phyloP scores from a whole-genome alignment of 1,140 invertebrate species.

The Stratiolaelaps scimitus region DNA sequence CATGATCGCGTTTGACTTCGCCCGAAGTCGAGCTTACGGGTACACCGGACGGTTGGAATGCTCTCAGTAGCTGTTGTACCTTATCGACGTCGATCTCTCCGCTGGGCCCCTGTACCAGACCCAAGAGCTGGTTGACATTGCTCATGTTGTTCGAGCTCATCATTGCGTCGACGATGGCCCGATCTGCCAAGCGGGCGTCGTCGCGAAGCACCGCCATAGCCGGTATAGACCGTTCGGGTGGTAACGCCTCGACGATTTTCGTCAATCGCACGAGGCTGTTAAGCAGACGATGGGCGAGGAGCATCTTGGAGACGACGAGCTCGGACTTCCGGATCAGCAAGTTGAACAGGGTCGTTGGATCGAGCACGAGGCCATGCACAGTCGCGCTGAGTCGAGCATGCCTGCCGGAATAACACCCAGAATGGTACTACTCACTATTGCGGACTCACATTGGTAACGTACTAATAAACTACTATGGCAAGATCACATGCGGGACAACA shows the following conservation, averaged over 20 bases:
- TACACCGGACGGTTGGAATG: neutral
- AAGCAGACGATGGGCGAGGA: constrained; percentile 7
- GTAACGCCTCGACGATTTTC: constrained; percentile 7
- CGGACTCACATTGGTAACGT: neutral
- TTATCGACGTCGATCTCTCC: constrained; percentile 5
- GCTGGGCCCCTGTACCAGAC: neutral
- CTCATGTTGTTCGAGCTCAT: neutral
- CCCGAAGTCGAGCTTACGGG: neutral
- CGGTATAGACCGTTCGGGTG: neutral
- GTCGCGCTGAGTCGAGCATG: neutral
- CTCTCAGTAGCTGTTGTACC: neutral
- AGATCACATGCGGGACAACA: neutral
- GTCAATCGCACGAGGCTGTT: neutral
- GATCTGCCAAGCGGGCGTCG: neutral
- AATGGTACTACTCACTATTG: neutral
- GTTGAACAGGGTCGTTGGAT: constrained; percentile 12
- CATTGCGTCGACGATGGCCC: constrained; percentile 10
- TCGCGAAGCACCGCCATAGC: neutral
- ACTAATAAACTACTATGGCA: neutral
- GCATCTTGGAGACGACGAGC: constrained; percentile 19
- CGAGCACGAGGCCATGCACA: neutral
- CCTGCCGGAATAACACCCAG: neutral
- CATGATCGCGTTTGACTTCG: neutral
- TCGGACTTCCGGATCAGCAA: constrained; percentile 4
- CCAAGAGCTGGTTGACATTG: neutral